phyloP scores from a whole-genome alignment of 2,113 vertebrate genomes.

The Seriola rivoliana region DNA sequence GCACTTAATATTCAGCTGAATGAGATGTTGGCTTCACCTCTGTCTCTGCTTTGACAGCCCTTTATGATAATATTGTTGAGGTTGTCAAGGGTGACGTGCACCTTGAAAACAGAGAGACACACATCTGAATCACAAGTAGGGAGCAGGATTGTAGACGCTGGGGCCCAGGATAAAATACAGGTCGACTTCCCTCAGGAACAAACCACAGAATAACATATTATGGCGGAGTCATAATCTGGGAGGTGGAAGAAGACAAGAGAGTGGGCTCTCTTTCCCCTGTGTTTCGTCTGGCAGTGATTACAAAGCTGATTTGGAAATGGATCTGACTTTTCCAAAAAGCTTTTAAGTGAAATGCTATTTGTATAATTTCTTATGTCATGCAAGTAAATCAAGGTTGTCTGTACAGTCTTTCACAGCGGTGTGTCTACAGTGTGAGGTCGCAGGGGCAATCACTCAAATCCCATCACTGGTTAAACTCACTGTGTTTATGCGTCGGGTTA shows the following conservation, averaged over 20 bases:
- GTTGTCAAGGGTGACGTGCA: background rate
- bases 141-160: background rate
- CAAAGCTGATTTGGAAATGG: constrained; percentile 32
- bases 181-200: constrained; percentile 1
- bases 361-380: constrained; percentile 43
- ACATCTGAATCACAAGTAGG: constrained; percentile 11
- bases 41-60: constrained; percentile 33
- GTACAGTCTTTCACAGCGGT: background rate
- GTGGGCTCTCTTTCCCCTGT: background rate
- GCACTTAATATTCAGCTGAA: constrained; percentile 28
- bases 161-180: background rate
- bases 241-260: constrained; percentile 16
- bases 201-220: constrained; percentile 23
- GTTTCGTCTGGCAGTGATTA: constrained; percentile 62
- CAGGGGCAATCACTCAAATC: background rate
- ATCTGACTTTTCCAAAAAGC: constrained; percentile 58
- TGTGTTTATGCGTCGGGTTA: constrained; percentile 23
- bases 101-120: background rate
- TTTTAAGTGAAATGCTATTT: constrained; percentile 55
- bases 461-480: constrained; percentile 11
- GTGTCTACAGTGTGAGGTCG: constrained; percentile 2
- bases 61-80: constrained; percentile 30
- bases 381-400: constrained; percentile 61
- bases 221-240: constrained; percentile 10
- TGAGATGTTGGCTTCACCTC: constrained; percentile 35